Evolutionary conservation across 2,797 vertebrate genomes (phyloP), one percentile per base, ranked within the genome.

Genomic region (Chaunax sp.): DNA sequence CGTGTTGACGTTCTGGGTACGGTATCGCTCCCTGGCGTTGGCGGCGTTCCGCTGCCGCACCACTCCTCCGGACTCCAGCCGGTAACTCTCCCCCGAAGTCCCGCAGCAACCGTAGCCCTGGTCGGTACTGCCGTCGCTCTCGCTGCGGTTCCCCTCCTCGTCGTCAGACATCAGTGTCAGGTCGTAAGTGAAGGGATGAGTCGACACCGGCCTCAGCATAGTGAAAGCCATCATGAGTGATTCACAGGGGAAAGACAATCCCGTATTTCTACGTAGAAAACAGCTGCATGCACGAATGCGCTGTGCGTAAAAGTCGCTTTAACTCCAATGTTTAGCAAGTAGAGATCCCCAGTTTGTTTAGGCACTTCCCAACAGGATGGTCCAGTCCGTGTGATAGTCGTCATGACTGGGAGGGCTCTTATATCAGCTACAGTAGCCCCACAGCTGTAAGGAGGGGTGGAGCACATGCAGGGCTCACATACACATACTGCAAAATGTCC

Each of bases 1-100:
- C 9, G 94, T 95, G 92, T 97, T 97, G 49, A 96, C 96, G 64
- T 94, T 96, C 85, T 96, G 95, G 50, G 96, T 96, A 86, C 96
- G 93, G 92, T 96, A 94, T 57, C 96, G 67, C 86, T 97, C 96
- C 65, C 95, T 77, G 3, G 95, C 95, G 76, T 97, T 97, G 22
- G 95, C 96, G 2, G 94, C 94, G 69, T 96, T 95, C 45, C 96
- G 82, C 84, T 96, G 95, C 58, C 93, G 92, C 72, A 95, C 93
- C 64, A 94, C 93, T 64, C 73, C 72, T 6, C 90, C 75, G 15
- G 88, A 76, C 55, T 83, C 74, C 81, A 75, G 85, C 26, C 79
- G 84, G 76, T 84, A 87, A 20, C 82, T 70, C 52, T 89, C 92
- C 20, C 80, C 60, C 20, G 64, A 57, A 1, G 85, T 85, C 66